phyloP scores from a whole-genome alignment of 1,140 invertebrate genomes.

The Sinonovacula constricta region DNA sequence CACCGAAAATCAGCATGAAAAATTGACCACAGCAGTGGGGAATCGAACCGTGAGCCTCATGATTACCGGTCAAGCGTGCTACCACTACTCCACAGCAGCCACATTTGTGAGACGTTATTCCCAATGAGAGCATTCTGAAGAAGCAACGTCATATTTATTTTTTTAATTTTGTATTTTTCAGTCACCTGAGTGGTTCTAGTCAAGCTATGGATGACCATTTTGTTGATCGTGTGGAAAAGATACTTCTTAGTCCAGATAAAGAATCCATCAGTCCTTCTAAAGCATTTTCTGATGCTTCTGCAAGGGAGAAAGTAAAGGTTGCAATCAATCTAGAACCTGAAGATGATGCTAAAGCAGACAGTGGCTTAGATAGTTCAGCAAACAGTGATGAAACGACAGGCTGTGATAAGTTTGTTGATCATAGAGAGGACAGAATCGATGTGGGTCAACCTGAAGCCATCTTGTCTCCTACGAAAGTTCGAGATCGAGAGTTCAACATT shows the following conservation, averaged over 20 bases:
- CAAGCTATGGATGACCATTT: slow-evolving; percentile 1
- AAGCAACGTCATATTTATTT: no score
- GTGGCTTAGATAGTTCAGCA: slow-evolving; percentile 30
- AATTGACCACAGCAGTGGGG: no score
- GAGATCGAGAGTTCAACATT: slow-evolving; percentile 1
- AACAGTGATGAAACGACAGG: slow-evolving; percentile 13
- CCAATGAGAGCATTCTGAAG: no score
- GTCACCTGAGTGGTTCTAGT: no score
- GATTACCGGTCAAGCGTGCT: no score
- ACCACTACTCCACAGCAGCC: no score
- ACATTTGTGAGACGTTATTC: no score
- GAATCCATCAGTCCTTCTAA: slow-evolving; percentile 46
- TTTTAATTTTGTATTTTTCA: no score
- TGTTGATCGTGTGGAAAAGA: slow-evolving; percentile 38
- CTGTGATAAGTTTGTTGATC: slow-evolving; percentile 26
- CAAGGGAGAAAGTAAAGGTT: background rate
- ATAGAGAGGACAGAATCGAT: slow-evolving; percentile 16
- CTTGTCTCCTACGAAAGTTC: slow-evolving; percentile 21
- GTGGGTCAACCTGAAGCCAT: slow-evolving; percentile 19
- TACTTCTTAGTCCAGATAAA: slow-evolving; percentile 27
- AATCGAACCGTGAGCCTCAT: no score
- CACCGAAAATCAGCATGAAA: no score
- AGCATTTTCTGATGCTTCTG: background rate
- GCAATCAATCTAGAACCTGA: background rate
- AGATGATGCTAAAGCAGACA: slow-evolving; percentile 3